phyloP scores from a whole-genome alignment of 1,140 invertebrate species.

The Cydia amplana region DNA sequence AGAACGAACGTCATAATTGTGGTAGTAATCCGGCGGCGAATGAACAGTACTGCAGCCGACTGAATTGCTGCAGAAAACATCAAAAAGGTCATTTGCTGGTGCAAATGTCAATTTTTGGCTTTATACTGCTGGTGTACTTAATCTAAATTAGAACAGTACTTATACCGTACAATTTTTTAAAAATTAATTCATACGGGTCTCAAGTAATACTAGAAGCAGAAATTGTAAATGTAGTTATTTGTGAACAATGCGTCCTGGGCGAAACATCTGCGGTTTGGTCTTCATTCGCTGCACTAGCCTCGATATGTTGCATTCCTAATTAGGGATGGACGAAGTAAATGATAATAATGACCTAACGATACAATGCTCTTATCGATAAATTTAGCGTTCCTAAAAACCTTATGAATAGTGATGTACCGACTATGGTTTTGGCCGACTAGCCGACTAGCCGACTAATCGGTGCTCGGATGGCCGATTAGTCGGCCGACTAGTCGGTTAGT shows the following conservation, averaged over 20 bases:
- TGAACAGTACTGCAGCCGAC: too few relatives aligned
- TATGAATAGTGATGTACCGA: neutral
- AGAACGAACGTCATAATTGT: too few relatives aligned
- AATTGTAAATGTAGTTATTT: neutral
- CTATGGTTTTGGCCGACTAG: too few relatives aligned
- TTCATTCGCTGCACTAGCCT: slow-evolving; percentile 4
- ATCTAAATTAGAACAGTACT: too few relatives aligned
- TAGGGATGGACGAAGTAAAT: neutral
- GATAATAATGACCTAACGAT: neutral
- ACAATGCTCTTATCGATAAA: neutral
- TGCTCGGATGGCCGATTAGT: too few relatives aligned
- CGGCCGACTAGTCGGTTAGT: too few relatives aligned
- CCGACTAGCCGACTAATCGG: too few relatives aligned
- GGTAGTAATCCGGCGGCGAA: too few relatives aligned
- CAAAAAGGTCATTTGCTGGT: too few relatives aligned
- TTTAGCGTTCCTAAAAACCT: neutral
- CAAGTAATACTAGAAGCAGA: neutral
- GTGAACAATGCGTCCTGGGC: neutral
- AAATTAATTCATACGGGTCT: neutral
- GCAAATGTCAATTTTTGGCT: too few relatives aligned
- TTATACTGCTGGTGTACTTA: too few relatives aligned
- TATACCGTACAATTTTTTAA: neutral
- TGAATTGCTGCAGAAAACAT: too few relatives aligned
- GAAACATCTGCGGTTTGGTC: slow-evolving; percentile 10
- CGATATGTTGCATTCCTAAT: neutral